Percentiles rank a stretch among this genome's conserved stretches.
These are phyloP conservation scores for Dromius quadrimaculatus DNA, from an alignment of 2,888 invertebrate genomes.

Conservation along the genomic window DNA sequence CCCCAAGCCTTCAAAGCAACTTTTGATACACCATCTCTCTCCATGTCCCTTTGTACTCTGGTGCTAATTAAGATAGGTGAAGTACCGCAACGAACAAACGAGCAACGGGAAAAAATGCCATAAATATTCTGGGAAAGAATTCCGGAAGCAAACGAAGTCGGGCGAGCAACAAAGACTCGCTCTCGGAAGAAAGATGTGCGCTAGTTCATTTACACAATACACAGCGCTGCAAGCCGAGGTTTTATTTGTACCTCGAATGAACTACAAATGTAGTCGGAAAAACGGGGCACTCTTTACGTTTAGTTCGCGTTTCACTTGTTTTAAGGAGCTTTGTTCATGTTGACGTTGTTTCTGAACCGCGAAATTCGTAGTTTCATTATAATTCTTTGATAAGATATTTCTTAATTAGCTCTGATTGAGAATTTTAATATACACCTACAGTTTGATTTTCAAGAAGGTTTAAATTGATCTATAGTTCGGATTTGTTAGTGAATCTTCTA, in stretches of 20 bases:
- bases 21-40: too few relatives aligned
- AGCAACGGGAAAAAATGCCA: slow-evolving; percentile 45
- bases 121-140: slow-evolving; percentile 46
- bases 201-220: slow-evolving; percentile 49
- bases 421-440: too few relatives aligned
- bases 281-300: slow-evolving; percentile 13
- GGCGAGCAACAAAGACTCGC: slow-evolving; percentile 10
- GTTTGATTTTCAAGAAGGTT: too few relatives aligned
- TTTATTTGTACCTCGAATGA: slow-evolving; percentile 39
- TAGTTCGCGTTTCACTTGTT: slow-evolving; percentile 18
- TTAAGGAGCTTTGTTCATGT: not conserved
- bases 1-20: too few relatives aligned
- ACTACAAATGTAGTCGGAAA: slow-evolving; percentile 39
- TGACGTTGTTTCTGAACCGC: slow-evolving; percentile 8
- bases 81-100: slow-evolving; percentile 30
- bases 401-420: slow-evolving; percentile 12
- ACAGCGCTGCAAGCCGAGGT: slow-evolving; percentile 5
- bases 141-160: slow-evolving; percentile 38
- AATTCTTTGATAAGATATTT: not conserved
- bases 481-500: too few relatives aligned
- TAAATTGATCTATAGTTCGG: too few relatives aligned
- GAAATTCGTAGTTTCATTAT: slow-evolving; percentile 5
- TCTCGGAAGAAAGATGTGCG: slow-evolving; percentile 43
- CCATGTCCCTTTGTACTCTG: slow-evolving; percentile 27
- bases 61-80: slow-evolving; percentile 47